A percentile compares a stretch with the other conserved stretches of the same genome.
Evolutionary conservation across 2,888 invertebrate species (phyloP).

Genomic region (Hemistola chrysoprasaria): DNA sequence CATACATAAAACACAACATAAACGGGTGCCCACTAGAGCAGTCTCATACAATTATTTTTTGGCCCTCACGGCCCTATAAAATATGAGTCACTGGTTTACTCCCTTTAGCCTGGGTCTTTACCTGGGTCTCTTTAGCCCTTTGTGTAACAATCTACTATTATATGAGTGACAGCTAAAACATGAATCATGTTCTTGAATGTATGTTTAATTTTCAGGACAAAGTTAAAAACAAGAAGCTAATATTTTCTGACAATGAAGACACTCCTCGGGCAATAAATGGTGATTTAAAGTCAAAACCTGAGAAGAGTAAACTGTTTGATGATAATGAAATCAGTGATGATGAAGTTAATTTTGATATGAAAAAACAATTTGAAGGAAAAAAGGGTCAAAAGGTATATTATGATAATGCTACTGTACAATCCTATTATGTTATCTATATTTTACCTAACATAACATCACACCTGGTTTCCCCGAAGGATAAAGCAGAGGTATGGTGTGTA

Average conservation of each 20-base stretch:
- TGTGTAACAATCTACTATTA: too few species aligned
- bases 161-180: too few species aligned
- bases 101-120: too few species aligned
- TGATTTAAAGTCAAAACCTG: slow-evolving; percentile 17
- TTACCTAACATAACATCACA: neutral
- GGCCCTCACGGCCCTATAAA: too few species aligned
- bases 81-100: too few species aligned
- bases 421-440: neutral
- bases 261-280: slow-evolving; percentile 11
- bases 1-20: too few species aligned
- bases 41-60: too few species aligned
- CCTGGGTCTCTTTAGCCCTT: too few species aligned
- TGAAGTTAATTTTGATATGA: slow-evolving; percentile 83
- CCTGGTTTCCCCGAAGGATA: too few species aligned
- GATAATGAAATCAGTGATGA: slow-evolving; percentile 74
- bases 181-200: neutral
- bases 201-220: slow-evolving; percentile 69
- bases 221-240: slow-evolving; percentile 82
- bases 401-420: neutral
- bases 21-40: too few species aligned
- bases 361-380: slow-evolving; percentile 85
- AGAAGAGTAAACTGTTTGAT: slow-evolving; percentile 65
- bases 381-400: slow-evolving; percentile 82
- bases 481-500: too few species aligned
- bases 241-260: slow-evolving; percentile 81